Conservation (phyloP, 1,140 invertebrate genomes). For the Scaptomyza pallida region DNA sequence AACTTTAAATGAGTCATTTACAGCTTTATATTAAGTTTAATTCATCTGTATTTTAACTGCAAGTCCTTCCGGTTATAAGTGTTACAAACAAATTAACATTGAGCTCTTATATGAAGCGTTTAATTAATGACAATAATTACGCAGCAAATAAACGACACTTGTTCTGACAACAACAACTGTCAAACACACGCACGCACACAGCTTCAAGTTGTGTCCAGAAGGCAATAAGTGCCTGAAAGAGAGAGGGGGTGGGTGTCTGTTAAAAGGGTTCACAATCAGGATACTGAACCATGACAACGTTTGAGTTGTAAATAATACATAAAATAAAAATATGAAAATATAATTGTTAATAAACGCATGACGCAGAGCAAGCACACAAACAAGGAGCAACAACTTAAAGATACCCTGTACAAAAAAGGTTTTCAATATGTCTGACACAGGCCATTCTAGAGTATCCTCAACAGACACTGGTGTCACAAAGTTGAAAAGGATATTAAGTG, state of each 20-base stretch:
- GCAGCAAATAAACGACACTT: conserved; percentile 49
- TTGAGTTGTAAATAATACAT: conserved; percentile 52
- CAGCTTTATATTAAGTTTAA: neutral
- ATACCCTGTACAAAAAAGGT: conserved; percentile 5
- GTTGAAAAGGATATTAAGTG: neutral
- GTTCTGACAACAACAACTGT: conserved; percentile 18
- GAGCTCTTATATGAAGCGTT: conserved; percentile 36
- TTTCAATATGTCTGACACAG: no score
- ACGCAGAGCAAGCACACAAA: neutral
- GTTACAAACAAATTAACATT: conserved; percentile 17
- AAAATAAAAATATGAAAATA: conserved; percentile 51
- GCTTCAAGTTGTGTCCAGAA: conserved; percentile 12
- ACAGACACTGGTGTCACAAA: neutral
- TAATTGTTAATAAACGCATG: conserved; percentile 67
- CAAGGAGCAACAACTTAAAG: neutral
- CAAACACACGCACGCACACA: conserved; percentile 6
- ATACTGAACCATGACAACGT: conserved; percentile 25
- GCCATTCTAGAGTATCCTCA: neutral
- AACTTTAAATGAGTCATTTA: no score
- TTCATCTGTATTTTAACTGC: neutral
- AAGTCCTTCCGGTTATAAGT: neutral
- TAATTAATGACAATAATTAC: conserved; percentile 70
- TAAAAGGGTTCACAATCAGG: conserved; percentile 3
- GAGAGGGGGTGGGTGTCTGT: neutral
- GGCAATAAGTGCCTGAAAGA: conserved; percentile 13